Evolutionary conservation across 2,113 vertebrate genomes (phyloP), one percentile per base, ranked within the genome.

Genomic region (Varanus komodoensis): DNA sequence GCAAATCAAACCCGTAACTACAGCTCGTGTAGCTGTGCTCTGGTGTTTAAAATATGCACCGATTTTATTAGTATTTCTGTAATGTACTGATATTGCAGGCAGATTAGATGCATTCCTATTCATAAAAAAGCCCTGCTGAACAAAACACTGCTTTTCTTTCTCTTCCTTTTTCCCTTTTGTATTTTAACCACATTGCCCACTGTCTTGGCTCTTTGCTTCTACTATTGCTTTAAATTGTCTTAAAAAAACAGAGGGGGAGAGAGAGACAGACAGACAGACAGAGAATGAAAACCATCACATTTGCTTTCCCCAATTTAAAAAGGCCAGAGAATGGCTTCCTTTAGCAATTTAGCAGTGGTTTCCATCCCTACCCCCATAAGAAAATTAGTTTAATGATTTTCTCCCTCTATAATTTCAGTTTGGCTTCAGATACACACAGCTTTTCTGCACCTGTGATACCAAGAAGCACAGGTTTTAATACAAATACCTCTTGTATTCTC

Each of bases 1-100:
- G 91, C 88, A 95, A 96, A 93, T 89, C 82, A 94, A 93, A 89
- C 85, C 57, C 80, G 32, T 8, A 92, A 92, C 87, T 87, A 89
- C 86, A 93, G 81, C 79, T 90, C 84, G 93, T 87, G 88, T 83
- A 92, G 86, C 57, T 77, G 11, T 54, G 73, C 71, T 92, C 64
- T 44, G 64, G 8, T 82, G 92, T 15, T 67, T 93, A 92, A 87
- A 91, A 89, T 3, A 71, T 27, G 82, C 52, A 50, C 77, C 79
- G 82, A 89, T 93, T 84, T 38, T 92, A 93, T 91, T 92, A 90
- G 8, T 78, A 88, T 73, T 95, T 93, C 89, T 87, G 17, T 78
- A 68, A 82, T 81, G 68, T 77, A 67, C 78, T 84, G 85, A 0
- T 73, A 85, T 82, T 64, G 0, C 0, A 82, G 94, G 82, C 54